These are phyloP conservation scores for Arvicanthis niloticus DNA, from an alignment of 2,113 vertebrate species.

Conservation along the genomic window DNA sequence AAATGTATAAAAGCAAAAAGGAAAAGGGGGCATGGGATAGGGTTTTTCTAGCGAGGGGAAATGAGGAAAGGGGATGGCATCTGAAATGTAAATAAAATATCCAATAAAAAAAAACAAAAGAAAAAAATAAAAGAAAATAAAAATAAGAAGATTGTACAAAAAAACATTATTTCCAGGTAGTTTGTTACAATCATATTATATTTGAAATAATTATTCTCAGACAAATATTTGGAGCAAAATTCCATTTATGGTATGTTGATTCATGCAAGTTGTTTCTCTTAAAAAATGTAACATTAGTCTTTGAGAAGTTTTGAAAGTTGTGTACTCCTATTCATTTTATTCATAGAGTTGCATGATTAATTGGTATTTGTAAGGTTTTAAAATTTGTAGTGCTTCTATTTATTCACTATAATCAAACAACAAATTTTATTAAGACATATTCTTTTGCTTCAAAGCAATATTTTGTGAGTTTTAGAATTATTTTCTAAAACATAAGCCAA, in stretches of 20 bases:
- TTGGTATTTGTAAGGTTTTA: slow-evolving; percentile 6
- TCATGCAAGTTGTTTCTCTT: background rate
- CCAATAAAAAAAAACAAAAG: too few relatives aligned
- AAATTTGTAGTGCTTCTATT: background rate
- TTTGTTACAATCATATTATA: background rate
- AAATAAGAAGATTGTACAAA: background rate
- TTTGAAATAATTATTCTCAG: slow-evolving; percentile 9
- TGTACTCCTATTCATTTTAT: background rate
- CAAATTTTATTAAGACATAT: background rate
- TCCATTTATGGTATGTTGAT: background rate
- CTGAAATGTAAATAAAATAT: too few relatives aligned
- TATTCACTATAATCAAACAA: background rate
- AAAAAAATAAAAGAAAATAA: background rate
- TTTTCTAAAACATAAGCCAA: background rate
- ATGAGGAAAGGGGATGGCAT: too few relatives aligned
- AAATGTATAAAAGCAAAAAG: too few relatives aligned
- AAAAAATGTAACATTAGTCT: background rate
- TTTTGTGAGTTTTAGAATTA: background rate
- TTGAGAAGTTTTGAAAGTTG: background rate
- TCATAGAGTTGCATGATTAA: background rate
- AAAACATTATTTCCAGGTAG: background rate
- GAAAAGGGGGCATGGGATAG: too few relatives aligned
- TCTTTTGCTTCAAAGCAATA: background rate
- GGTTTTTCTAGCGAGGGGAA: too few relatives aligned
- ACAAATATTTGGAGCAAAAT: slow-evolving; percentile 1